Evolutionary conservation across 2,113 vertebrate genomes (phyloP), one percentile per base, ranked within the genome.

Genomic region (Tachycineta bicolor): DNA sequence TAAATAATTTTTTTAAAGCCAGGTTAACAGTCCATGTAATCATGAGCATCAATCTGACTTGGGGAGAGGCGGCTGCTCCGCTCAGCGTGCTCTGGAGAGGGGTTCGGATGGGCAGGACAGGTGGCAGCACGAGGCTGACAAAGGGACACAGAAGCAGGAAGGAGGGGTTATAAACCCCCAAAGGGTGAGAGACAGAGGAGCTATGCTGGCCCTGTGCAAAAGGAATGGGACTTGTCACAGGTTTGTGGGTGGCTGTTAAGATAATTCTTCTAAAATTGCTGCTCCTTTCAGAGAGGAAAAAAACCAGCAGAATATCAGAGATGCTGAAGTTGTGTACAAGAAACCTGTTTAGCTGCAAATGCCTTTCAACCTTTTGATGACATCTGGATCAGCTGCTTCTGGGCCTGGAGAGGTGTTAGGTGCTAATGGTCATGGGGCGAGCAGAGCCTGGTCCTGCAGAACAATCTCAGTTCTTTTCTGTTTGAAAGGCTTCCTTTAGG

Each of bases 21-120:
- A 90, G 93, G 93, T 93, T 95, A 96, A 96, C 87, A 90, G 89
- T 43, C 80, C 90, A 23, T 90, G 94, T 91, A 93, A 97, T 97
- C 95, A 91, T 76, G 83, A 53, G 78, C 93, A 89, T 96, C 94
- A 47, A 33, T 92, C 95, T 87, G 80, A 23, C 39, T 69, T 17
- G 78, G 63, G 91, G 23, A 75, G 91, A 94, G 86, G 83, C 81
- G 83, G 92, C 70, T 63, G 63, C 71, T 84, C 62, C 73, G 79
- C 92, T 90, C 37, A 14, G 25, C 12, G 60, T 67, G 52, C 53
- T 46, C 62, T 4, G 65, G 20, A 74, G 11, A 22, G 82, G 49
- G 26, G 88, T 19, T 63, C 55, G 46, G 81, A 34, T 19, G 67
- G 52, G 34, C 25, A 43, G 56, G 73, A 43, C 0, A 9, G 56